phyloP scores from a whole-genome alignment of 2,888 invertebrate species.

The Archips xylosteana region DNA sequence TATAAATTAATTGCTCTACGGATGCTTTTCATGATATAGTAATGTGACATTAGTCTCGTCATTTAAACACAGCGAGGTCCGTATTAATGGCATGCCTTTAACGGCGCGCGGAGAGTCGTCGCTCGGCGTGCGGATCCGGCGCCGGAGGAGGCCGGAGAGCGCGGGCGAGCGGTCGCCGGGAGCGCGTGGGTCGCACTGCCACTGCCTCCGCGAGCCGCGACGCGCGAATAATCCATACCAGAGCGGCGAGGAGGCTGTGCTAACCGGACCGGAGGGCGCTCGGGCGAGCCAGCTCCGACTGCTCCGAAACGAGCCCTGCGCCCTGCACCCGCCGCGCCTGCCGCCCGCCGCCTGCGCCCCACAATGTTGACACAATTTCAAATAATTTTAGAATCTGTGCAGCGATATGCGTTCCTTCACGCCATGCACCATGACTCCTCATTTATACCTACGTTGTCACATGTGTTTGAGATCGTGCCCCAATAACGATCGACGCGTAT shows the following conservation, averaged over 20 bases:
- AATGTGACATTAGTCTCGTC: conserved; percentile 68
- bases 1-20: conserved; percentile 70
- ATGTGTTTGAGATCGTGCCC: not conserved
- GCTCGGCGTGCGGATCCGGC: conserved; percentile 27
- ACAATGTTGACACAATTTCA: conserved; percentile 81
- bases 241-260: conserved; percentile 80
- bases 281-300: conserved; percentile 70
- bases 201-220: conserved; percentile 68
- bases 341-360: conserved; percentile 56
- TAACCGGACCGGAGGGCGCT: conserved; percentile 81
- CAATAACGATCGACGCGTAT: not conserved
- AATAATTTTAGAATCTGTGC: conserved; percentile 68
- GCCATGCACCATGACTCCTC: conserved; percentile 47
- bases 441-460: conserved; percentile 2
- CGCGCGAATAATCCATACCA: conserved; percentile 82
- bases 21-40: conserved; percentile 69
- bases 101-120: conserved; percentile 41
- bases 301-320: conserved; percentile 61
- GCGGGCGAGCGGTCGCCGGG: conserved; percentile 65
- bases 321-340: conserved; percentile 51
- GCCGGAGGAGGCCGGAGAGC: conserved; percentile 18
- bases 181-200: conserved; percentile 76
- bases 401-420: conserved; percentile 60
- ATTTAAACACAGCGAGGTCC: conserved; percentile 66
- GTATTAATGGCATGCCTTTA: conserved; percentile 72